These are phyloP conservation scores for Micromesistius poutassou DNA, from an alignment of 2,797 vertebrate genomes.

Conservation along the genomic window DNA sequence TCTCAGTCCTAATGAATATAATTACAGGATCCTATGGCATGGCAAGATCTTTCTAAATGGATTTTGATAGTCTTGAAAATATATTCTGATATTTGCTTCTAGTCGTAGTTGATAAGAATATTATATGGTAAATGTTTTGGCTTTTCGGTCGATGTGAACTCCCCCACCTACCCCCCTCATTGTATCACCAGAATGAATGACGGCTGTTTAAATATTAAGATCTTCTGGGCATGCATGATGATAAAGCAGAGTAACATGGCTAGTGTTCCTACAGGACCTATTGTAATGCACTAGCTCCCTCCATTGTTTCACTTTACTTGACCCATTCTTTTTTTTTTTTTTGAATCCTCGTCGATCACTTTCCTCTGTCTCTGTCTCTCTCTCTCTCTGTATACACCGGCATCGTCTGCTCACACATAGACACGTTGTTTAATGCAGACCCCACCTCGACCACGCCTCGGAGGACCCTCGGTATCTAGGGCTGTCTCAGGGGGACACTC, in stretches of 20 bases:
- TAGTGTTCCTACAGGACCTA: constrained; percentile 76
- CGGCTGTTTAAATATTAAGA: constrained; percentile 89
- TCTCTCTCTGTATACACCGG: constrained; percentile 22
- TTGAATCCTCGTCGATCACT: constrained; percentile 60
- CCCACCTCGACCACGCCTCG: constrained; percentile 72
- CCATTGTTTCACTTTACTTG: background rate
- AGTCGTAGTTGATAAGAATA: constrained; percentile 69
- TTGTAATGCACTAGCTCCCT: constrained; percentile 72
- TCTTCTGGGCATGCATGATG: constrained; percentile 96
- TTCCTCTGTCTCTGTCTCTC: constrained; percentile 60
- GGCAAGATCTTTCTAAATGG: constrained; percentile 74
- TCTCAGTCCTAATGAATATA: constrained; percentile 72
- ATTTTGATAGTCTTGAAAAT: constrained; percentile 79
- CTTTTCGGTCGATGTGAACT: constrained; percentile 91
- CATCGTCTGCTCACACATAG: constrained; percentile 90
- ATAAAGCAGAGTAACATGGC: constrained; percentile 67
- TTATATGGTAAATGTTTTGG: constrained; percentile 71
- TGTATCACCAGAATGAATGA: constrained; percentile 93
- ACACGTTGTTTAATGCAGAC: constrained; percentile 92
- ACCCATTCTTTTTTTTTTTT: constrained; percentile 28
- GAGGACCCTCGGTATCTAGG: constrained; percentile 87
- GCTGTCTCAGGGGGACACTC: too few species aligned
- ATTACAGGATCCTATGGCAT: constrained; percentile 76
- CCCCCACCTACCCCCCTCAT: constrained; percentile 72
- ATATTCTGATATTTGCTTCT: constrained; percentile 74